Conservation (phyloP, 1,140 invertebrate species). For the Microplitis demolitor region DNA sequence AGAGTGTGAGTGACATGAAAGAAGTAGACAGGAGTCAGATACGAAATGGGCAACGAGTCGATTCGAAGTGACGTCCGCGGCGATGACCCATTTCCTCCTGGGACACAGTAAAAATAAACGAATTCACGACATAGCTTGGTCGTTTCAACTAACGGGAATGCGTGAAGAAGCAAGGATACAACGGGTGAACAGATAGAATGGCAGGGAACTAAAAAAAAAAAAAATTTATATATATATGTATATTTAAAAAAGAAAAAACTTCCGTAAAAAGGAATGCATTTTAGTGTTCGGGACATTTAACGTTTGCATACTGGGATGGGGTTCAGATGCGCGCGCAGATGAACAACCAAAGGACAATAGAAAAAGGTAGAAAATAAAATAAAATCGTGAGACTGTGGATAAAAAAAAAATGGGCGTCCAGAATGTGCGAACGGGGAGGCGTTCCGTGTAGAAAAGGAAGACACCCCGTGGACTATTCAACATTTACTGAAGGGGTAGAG, state of each 20-base stretch:
- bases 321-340: not conserved
- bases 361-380: not conserved
- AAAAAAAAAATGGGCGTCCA: constrained; percentile 7
- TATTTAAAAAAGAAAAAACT: not conserved
- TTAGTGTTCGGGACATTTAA: constrained; percentile 11
- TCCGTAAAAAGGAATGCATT: not conserved
- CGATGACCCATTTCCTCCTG: constrained; percentile 10
- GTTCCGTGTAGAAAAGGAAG: not conserved
- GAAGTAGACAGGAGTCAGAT: not conserved
- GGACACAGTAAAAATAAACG: constrained; percentile 7
- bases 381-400: not conserved
- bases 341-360: not conserved
- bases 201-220: not conserved
- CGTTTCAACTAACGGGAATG: not conserved
- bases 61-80: constrained; percentile 6
- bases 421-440: constrained; percentile 18
- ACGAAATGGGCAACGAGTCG: constrained; percentile 9
- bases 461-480: constrained; percentile 28
- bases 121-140: not conserved
- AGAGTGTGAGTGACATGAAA: constrained; percentile 5
- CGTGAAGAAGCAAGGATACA: not conserved
- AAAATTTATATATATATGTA: not conserved
- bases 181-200: not conserved
- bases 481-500: constrained; percentile 9
- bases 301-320: not conserved